phyloP scores from a whole-genome alignment of 2,113 vertebrate genomes.

The Ceyx margarethae region DNA sequence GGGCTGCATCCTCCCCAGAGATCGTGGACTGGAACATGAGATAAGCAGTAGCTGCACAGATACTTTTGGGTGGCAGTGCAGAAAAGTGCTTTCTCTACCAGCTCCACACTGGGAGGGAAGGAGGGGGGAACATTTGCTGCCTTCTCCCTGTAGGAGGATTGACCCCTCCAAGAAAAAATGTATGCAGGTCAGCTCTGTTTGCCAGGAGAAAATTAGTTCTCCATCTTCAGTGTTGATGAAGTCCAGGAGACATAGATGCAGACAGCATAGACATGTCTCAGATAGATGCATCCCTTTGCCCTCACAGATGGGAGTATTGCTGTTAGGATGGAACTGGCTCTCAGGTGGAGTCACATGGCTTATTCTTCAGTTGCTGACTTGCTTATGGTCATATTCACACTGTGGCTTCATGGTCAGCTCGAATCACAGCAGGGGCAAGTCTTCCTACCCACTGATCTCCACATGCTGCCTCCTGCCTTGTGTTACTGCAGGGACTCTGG shows the following conservation, averaged over 20 bases:
- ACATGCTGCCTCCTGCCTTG: rapidly evolving
- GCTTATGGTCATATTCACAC: background rate
- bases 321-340: background rate
- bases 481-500: rapidly evolving
- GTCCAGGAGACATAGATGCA: background rate
- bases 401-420: background rate
- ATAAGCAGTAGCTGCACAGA: constrained; percentile 55
- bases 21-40: constrained; percentile 34
- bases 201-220: background rate
- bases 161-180: background rate
- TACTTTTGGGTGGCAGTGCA: constrained; percentile 30
- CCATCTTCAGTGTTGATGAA: background rate
- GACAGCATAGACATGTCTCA: background rate
- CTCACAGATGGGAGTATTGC: background rate
- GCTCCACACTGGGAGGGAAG: background rate
- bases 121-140: background rate
- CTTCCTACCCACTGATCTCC: background rate
- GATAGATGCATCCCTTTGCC: background rate
- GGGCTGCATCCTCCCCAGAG: constrained; percentile 48
- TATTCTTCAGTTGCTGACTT: background rate
- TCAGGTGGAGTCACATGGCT: background rate
- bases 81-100: background rate
- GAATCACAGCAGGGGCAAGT: background rate
- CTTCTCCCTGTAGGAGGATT: background rate
- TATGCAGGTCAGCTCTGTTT: background rate